These are phyloP conservation scores for Eurytoma adleriae DNA, from an alignment of 2,888 invertebrate species.

Conservation along the genomic window DNA sequence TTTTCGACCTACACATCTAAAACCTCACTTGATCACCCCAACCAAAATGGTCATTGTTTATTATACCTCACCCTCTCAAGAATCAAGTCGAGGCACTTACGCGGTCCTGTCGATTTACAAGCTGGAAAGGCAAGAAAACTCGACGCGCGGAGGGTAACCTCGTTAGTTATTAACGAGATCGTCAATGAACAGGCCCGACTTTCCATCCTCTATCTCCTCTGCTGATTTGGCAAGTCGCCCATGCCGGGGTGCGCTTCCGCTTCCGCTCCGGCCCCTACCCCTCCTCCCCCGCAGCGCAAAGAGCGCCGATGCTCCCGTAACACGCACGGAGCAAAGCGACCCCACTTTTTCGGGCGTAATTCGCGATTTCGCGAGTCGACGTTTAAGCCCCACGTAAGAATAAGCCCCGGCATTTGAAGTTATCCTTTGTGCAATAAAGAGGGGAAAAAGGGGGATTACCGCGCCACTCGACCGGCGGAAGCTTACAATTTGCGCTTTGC, in stretches of 20 bases:
- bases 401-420: conserved; percentile 4
- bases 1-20: too few relatives aligned
- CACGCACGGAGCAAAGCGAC: too few relatives aligned
- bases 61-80: neutral
- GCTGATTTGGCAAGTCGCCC: conserved; percentile 61
- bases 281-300: too few relatives aligned
- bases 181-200: conserved; percentile 13
- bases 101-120: neutral
- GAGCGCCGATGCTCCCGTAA: too few relatives aligned
- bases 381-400: neutral
- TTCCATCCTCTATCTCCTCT: conserved; percentile 5
- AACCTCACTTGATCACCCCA: too few relatives aligned
- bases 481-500: neutral
- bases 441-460: conserved; percentile 24
- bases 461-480: neutral
- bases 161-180: conserved; percentile 24
- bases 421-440: conserved; percentile 19
- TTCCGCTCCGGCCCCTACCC: neutral
- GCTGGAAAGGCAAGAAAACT: neutral
- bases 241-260: conserved; percentile 12
- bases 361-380: too few relatives aligned
- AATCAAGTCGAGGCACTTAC: conserved; percentile 18
- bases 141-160: neutral
- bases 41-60: too few relatives aligned
- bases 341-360: conserved; percentile 19